Base-by-base conservation (phyloP, 1,140 invertebrate species). In the Campoletis sonorensis region DNA sequence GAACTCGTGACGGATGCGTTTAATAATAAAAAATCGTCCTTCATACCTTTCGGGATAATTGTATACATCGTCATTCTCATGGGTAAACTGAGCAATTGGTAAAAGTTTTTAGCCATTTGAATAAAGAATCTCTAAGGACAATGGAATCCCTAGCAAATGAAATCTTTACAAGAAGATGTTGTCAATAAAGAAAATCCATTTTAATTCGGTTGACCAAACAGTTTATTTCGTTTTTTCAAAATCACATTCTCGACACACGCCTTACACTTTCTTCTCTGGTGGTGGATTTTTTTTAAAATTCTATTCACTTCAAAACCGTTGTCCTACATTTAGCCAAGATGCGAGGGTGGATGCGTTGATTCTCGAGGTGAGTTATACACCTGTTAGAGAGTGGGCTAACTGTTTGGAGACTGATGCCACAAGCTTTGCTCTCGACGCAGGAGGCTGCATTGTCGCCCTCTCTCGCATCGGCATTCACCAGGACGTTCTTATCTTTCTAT, bases 401-500 rank as follows among this genome's bases (percentile, higher is more conserved):
- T 70, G 67, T 70, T 70, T n/a, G 67, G 67, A 70, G 67, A 70
- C 27, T 79, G 76, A 73, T 72, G 78, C 58, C 72, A 80, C 54
- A 51, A 37, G 71, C 26, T 61, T 71, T 33, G 51, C 33, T 67
- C 30, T 67, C 64, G 54, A 23, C 76, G 67, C 73, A 54, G 73
- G 79, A 51, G 72, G 67, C 71, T 79, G 83, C 86, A 92, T 92
- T 92, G 91, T 92, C 85, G 23, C 67, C 67, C 67, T 15, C 30
- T 33, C 83, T 72, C 82, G 85, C 87, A 89, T 90, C 86, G 89
- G 91, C 88, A 92, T 92, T 92, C 91, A 92, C 83, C 67, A 88
- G 90, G 82, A 89, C 88, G 89, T 90, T 89, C 91, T 92, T 92
- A 92, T 91, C 91, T 91, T 83, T 82, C 90, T 91, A 91, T 90